A percentile compares a stretch with the other conserved stretches of the same genome.
These are phyloP conservation scores for Dolichopus griseipennis DNA, from an alignment of 2,888 invertebrate species.

Conservation along the genomic window DNA sequence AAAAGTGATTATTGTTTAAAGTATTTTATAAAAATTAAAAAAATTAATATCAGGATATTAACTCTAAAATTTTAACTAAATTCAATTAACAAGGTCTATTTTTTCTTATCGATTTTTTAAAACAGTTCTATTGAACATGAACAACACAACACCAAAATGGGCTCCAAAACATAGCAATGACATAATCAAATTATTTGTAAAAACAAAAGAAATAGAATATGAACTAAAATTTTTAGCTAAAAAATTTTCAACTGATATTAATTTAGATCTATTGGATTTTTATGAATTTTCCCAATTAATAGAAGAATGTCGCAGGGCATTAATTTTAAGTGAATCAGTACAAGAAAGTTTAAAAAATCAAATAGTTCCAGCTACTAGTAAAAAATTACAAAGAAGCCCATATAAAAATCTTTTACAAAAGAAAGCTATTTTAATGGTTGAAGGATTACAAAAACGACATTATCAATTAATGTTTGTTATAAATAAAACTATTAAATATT, in stretches of 20 bases:
- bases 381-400: conserved; percentile 40
- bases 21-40: not conserved
- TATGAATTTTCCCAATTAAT: conserved; percentile 35
- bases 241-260: conserved; percentile 38
- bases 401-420: conserved; percentile 34
- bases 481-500: conserved; percentile 31
- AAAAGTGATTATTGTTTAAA: not conserved
- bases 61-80: no score
- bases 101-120: not conserved
- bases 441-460: conserved; percentile 25
- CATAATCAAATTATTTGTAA: conserved; percentile 27
- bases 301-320: conserved; percentile 25
- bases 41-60: not conserved
- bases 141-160: conserved; percentile 10
- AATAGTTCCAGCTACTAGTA: conserved; percentile 22
- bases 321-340: conserved; percentile 19
- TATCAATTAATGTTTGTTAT: conserved; percentile 39
- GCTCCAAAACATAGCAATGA: conserved; percentile 9
- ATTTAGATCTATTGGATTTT: conserved; percentile 35
- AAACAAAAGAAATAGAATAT: conserved; percentile 35
- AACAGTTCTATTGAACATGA: not conserved
- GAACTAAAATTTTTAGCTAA: conserved; percentile 37
- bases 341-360: conserved; percentile 19
- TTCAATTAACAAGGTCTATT: no score
- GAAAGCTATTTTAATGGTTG: conserved; percentile 22